phyloP scores from a whole-genome alignment of 2,888 invertebrate species.

The Muschampia plurimacula region DNA sequence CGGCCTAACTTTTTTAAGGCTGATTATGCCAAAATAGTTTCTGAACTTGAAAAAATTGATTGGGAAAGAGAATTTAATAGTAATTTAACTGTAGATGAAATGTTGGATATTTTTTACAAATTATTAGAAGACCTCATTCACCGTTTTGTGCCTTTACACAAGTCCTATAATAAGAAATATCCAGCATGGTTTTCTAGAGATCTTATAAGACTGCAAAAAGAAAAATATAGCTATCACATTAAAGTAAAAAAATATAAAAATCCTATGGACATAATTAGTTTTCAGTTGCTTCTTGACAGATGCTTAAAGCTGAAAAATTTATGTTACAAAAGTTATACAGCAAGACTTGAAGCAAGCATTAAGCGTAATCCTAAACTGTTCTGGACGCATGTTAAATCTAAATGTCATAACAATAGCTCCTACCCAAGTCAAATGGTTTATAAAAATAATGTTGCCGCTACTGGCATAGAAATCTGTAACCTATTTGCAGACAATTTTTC shows the following conservation, averaged over 20 bases:
- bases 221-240: conserved; percentile 12
- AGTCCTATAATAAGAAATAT: neutral
- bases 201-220: neutral
- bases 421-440: too few relatives aligned
- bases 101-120: conserved; percentile 11
- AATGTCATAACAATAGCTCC: too few relatives aligned
- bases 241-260: conserved; percentile 14
- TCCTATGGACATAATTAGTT: conserved; percentile 2
- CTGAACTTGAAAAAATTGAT: conserved; percentile 7
- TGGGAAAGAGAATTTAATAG: neutral
- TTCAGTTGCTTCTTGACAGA: neutral
- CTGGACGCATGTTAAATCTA: neutral
- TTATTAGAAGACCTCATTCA: conserved; percentile 10
- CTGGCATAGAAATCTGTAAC: too few relatives aligned
- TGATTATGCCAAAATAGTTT: conserved; percentile 6
- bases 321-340: conserved; percentile 3
- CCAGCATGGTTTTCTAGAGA: conserved; percentile 11
- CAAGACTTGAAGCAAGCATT: neutral
- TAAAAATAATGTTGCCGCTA: too few relatives aligned
- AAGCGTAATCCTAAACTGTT: conserved; percentile 2
- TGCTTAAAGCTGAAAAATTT: neutral
- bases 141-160: conserved; percentile 1
- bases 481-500: too few relatives aligned
- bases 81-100: conserved; percentile 11
- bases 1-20: conserved; percentile 5